Evolutionary conservation across 1,140 invertebrate species (phyloP), one percentile per base, ranked within the genome.

Genomic region (Drosophila kurseongensis): DNA sequence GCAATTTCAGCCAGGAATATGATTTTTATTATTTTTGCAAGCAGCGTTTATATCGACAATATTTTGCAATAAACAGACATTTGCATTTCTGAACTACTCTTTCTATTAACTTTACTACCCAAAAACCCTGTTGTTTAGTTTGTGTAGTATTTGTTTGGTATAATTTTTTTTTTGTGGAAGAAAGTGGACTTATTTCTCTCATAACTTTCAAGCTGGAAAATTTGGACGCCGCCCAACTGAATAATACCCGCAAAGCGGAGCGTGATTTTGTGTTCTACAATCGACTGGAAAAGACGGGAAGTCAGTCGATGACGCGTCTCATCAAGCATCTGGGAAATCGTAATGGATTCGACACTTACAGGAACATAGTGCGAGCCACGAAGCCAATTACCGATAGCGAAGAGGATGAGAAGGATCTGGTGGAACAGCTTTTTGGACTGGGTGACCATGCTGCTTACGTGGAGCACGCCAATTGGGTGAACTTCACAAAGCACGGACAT

Each of bases 231-330:
- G 66, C 91, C 81, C 45, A 90, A 50, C 89, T 97, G 52, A 98
- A 98, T 92, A 97, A 97, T 85, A 97, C 97, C 0, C 93, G 93
- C 12, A 94, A 94, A 44, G 95, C 96, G 0, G 94, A 94, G 66
- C 84, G 97, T 1, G 84, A 92, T 13, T 80, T 78, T 12, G 13
- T 92, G 5, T 97, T 98, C 92, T 98, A 97, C 93, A 98, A 98
- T 93, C 93, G 97, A 8, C 96, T 98, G 13, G 97, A 97, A 8
- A 98, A 98, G 93, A 96, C 97, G 12, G 96, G 96, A 38, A 96
- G 96, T 60, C 96, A 97, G 91, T 97, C 97, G 0, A 96, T 97
- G 83, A 97, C 97, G 95, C 96, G 96, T 79, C 94, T 98, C 0
- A 47, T 92, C 10, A 58, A 47, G 8, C n/a, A 59, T 1, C 91